Conservation (phyloP, 2,797 vertebrate species). For the Psittacula derbiana region DNA sequence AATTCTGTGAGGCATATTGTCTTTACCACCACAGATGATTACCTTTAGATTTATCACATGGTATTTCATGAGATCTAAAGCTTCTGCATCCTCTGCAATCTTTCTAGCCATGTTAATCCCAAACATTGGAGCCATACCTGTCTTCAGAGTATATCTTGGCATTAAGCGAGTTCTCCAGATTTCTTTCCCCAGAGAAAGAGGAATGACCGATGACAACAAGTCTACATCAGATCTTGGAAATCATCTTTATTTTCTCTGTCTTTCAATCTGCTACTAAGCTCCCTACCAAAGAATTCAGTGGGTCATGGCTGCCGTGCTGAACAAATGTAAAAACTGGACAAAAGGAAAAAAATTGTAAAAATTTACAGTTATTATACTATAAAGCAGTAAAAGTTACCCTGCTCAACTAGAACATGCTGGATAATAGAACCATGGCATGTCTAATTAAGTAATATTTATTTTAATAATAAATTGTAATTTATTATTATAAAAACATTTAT, state of each 20-base stretch:
- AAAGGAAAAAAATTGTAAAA: neutral
- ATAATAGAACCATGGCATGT: neutral
- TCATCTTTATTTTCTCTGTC: neutral
- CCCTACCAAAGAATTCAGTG: neutral
- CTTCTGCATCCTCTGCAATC: neutral
- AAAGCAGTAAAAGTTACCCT: neutral
- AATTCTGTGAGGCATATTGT: neutral
- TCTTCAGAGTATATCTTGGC: neutral
- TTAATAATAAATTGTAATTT: neutral
- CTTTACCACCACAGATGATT: neutral
- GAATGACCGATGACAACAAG: neutral
- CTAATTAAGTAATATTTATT: neutral
- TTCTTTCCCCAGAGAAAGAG: neutral
- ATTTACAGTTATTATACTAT: neutral
- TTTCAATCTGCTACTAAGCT: neutral
- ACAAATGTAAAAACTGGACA: neutral
- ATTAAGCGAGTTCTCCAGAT: neutral
- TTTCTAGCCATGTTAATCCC: neutral
- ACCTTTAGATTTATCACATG: neutral
- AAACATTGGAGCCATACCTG: accelerated
- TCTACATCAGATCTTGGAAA: neutral
- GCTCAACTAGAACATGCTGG: neutral
- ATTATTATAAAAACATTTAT: neutral
- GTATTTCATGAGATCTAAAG: neutral
- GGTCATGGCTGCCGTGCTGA: neutral